Conservation (phyloP, 2,113 vertebrate genomes). For the Cygnus atratus region DNA sequence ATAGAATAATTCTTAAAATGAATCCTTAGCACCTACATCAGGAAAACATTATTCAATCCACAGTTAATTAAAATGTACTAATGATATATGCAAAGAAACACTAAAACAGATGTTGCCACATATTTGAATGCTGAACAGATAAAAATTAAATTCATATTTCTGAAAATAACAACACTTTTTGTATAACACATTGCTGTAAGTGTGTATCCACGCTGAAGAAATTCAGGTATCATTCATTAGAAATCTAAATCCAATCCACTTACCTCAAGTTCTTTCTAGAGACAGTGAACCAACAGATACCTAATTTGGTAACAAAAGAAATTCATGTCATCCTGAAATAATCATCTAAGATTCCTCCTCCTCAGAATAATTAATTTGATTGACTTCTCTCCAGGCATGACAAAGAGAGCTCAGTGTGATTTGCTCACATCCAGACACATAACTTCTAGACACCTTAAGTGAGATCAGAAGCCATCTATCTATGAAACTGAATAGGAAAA, state of each 20-base stretch:
- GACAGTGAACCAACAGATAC: neutral
- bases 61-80: neutral
- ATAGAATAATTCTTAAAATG: neutral
- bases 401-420: neutral
- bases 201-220: neutral
- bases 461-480: neutral
- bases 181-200: neutral
- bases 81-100: neutral
- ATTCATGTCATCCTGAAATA: neutral
- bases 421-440: neutral
- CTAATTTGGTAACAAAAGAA: neutral
- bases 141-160: neutral
- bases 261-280: neutral
- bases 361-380: neutral
- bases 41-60: neutral
- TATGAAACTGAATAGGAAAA: neutral
- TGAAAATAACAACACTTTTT: neutral
- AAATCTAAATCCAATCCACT: neutral
- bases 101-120: neutral
- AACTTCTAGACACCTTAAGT: neutral
- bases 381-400: neutral
- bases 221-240: neutral
- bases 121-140: neutral
- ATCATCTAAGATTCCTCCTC: neutral
- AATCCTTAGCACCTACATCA: neutral